Conservation (phyloP, 2,888 invertebrate genomes). For the Ptychoptera albimana region DNA sequence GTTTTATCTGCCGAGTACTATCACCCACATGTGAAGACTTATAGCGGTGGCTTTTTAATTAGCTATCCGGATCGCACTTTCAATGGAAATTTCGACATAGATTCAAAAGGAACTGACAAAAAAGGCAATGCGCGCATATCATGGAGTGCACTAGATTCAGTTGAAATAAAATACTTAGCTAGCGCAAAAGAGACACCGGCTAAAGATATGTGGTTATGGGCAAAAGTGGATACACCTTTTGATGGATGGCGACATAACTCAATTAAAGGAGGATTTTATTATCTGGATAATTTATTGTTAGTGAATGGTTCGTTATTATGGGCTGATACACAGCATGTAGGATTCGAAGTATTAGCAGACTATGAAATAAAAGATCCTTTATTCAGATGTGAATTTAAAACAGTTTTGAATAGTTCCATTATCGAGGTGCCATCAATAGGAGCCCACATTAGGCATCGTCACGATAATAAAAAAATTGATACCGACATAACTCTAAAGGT, state of each 20-base stretch:
- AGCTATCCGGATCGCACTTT: slow-evolving; percentile 63
- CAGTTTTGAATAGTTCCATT: slow-evolving; percentile 40
- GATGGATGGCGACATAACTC: slow-evolving; percentile 40
- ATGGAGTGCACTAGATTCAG: slow-evolving; percentile 50
- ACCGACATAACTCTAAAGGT: slow-evolving; percentile 25
- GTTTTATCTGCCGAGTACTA: slow-evolving; percentile 40
- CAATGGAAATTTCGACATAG: slow-evolving; percentile 47
- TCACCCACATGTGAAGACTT: slow-evolving; percentile 41
- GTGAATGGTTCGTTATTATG: slow-evolving; percentile 39
- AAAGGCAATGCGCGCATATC: slow-evolving; percentile 39
- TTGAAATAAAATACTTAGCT: slow-evolving; percentile 43
- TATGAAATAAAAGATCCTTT: slow-evolving; percentile 28
- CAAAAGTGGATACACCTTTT: slow-evolving; percentile 40
- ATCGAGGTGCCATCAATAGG: slow-evolving; percentile 40
- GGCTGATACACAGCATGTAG: slow-evolving; percentile 42
- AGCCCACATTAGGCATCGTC: slow-evolving; percentile 37
- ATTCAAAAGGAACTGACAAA: slow-evolving; percentile 23
- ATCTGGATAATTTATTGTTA: slow-evolving; percentile 32
- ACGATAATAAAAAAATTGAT: slow-evolving; percentile 33
- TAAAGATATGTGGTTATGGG: slow-evolving; percentile 25
- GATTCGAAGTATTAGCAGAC: slow-evolving; percentile 36
- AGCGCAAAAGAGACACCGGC: slow-evolving; percentile 37
- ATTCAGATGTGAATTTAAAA: slow-evolving; percentile 33
- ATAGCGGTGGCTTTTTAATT: slow-evolving; percentile 44
- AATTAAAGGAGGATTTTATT: slow-evolving; percentile 32